Evolutionary conservation across 2,797 vertebrate species (phyloP).

Genomic region (Semaprochilodus insignis): DNA sequence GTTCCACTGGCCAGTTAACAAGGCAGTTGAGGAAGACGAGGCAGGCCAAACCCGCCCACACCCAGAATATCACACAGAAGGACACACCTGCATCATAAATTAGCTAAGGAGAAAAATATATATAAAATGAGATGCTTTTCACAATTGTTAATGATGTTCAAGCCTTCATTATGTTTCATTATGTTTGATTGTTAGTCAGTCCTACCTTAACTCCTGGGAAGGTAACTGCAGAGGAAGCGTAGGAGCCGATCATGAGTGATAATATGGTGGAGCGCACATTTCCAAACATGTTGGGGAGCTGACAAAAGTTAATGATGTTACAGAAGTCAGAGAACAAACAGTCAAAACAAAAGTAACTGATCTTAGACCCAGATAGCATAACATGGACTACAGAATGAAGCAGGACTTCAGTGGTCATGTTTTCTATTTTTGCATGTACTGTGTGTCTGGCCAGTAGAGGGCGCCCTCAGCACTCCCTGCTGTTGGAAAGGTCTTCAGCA

Average conservation of each 20-base stretch:
- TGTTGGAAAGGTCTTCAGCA: not conserved
- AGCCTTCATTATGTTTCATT: too few relatives aligned
- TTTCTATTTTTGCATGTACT: not conserved
- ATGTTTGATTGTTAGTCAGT: not conserved
- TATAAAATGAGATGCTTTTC: not conserved
- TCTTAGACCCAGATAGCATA: too few relatives aligned
- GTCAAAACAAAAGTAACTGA: too few relatives aligned
- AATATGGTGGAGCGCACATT: constrained; percentile 85
- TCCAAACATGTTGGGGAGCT: constrained; percentile 91
- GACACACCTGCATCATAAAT: constrained; percentile 61
- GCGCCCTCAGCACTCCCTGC: not conserved
- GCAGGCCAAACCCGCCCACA: constrained; percentile 84
- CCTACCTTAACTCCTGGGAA: constrained; percentile 87
- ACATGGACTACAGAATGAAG: too few relatives aligned
- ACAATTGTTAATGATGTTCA: too few relatives aligned
- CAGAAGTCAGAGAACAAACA: not conserved
- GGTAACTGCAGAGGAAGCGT: constrained; percentile 89
- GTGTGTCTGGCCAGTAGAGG: not conserved
- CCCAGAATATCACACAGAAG: constrained; percentile 81
- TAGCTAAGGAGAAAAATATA: constrained; percentile 38
- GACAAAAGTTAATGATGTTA: constrained; percentile 6
- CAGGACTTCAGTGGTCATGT: too few relatives aligned
- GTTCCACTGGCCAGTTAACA: constrained; percentile 86
- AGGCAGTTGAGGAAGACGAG: constrained; percentile 87
- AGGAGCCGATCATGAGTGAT: constrained; percentile 89